Conservation (phyloP, 2,797 vertebrate genomes). For the Prionace glauca region DNA sequence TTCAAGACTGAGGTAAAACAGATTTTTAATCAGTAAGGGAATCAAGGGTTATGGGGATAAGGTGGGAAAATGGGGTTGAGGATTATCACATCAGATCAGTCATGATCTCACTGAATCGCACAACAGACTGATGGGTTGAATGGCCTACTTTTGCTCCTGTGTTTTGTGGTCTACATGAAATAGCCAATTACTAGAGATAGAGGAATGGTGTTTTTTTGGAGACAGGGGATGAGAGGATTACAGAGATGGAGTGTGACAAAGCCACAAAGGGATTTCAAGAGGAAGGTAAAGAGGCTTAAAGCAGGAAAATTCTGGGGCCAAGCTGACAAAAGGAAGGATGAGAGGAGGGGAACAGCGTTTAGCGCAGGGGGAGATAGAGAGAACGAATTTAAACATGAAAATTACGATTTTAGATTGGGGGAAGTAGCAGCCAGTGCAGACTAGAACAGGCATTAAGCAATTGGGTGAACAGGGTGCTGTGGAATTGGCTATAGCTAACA, state of each 20-base stretch:
- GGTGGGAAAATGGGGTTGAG: too few species aligned
- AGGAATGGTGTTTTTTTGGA: not conserved
- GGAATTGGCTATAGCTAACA: not conserved
- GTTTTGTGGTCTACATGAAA: too few species aligned
- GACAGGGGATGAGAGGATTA: not conserved
- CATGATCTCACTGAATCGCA: too few species aligned
- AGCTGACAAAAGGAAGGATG: not conserved
- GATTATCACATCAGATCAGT: too few species aligned
- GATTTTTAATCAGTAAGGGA: too few species aligned
- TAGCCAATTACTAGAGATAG: not conserved
- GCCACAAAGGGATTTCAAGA: not conserved
- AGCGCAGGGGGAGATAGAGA: not conserved
- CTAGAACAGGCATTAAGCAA: not conserved
- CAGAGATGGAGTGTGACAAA: not conserved
- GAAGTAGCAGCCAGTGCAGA: not conserved
- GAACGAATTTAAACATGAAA: not conserved
- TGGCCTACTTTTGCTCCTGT: too few species aligned
- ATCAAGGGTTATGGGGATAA: too few species aligned
- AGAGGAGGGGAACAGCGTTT: not conserved
- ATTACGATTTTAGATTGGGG: not conserved
- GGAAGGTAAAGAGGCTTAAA: not conserved
- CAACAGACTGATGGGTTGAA: too few species aligned
- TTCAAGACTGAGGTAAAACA: too few species aligned
- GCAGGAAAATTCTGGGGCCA: not conserved
- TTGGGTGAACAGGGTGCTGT: not conserved